These are phyloP conservation scores for Riparia riparia DNA, from an alignment of 2,113 vertebrate genomes.

Conservation along the genomic window DNA sequence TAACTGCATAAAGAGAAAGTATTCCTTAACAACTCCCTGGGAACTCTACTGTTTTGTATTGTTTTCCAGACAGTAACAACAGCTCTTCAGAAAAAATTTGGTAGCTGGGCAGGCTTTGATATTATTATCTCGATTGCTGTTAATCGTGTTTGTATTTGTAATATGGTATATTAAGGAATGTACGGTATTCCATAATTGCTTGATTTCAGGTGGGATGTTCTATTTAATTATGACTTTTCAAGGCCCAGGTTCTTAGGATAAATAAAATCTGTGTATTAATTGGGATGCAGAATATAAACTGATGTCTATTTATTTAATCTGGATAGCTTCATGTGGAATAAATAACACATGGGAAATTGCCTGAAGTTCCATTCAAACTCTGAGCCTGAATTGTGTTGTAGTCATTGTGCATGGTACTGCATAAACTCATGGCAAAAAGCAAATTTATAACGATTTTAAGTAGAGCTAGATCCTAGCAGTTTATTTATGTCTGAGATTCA, in stretches of 20 bases:
- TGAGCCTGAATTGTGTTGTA: neutral
- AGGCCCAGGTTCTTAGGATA: neutral
- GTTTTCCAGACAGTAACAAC: neutral
- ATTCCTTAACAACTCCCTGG: neutral
- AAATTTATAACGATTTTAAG: neutral
- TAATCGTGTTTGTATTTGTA: neutral
- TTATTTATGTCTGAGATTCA: neutral
- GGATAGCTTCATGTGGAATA: neutral
- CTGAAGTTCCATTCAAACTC: neutral
- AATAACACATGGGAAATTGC: neutral
- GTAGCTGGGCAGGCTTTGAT: neutral
- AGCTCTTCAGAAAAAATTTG: neutral
- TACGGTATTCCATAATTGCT: neutral
- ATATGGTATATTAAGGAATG: neutral
- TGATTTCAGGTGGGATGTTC: neutral
- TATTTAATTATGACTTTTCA: neutral
- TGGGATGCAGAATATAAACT: neutral
- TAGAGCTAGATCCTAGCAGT: neutral
- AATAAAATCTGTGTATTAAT: neutral
- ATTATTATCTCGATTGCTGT: neutral
- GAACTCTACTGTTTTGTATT: neutral
- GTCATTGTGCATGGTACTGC: neutral
- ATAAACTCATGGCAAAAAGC: neutral
- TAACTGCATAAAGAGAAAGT: neutral
- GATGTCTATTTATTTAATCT: neutral